Base-by-base conservation (phyloP, 2,113 vertebrate species). In the Malurus cyaneus region DNA sequence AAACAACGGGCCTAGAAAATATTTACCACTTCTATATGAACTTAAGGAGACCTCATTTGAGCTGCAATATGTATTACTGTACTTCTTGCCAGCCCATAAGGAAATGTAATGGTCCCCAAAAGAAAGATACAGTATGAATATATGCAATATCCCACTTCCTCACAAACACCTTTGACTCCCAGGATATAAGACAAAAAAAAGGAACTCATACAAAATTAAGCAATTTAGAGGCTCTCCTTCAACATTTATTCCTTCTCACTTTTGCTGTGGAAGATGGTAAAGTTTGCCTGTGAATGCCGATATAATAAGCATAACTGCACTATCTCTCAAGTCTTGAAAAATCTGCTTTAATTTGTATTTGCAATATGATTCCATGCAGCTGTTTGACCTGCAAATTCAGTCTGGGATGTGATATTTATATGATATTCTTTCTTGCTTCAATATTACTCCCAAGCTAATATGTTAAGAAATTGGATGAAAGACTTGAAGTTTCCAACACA, bases 121-220 rank as follows among this genome's bases (percentile, higher is more conserved):
- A 1, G 5, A 84, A 89, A 81, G 20, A 66, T 47, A 18, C 11
- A 59, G 9, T 42, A 17, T 36, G 34, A 91, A 80, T 24, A 31
- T 57, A 83, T 72, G 46, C 18, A 70, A 34, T 31, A 79, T 57
- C 16, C n/a, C 9, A 18, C n/a, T 56, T 74, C 25, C 20, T 74
- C 8, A 31, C 8, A 71, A 26, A 56, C 62, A 71, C 53, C 31
- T 67, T 74, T 74, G 60, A 64, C 12, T 89, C 23, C 21, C 53
- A 44, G 8, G 8, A 73, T 42, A 66, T 4, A 46, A 32, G 9
- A 13, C 2, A 59, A 72, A 66, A 47, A 47, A 92, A 65, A n/a
- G 1, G 2, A 62, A 62, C 2, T 56, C 0, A 0, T 19, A 72
- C 2, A 71, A 73, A 79, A 79, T 56, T n/a, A 36, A 78, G 9